Conservation (phyloP, 2,797 vertebrate species). For the Sciurus vulgaris region DNA sequence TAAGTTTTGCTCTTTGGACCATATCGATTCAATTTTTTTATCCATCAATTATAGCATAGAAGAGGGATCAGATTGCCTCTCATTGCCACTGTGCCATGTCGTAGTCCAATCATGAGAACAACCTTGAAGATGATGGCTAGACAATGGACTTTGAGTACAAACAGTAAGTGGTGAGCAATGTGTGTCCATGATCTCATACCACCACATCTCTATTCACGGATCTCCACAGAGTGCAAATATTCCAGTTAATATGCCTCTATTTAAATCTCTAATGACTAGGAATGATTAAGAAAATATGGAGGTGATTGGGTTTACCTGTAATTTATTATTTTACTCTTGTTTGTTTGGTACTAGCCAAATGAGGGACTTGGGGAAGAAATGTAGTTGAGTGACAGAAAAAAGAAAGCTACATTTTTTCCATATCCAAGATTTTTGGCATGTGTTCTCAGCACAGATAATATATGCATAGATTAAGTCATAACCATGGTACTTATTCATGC, state of each 20-base stretch:
- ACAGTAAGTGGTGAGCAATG: neutral
- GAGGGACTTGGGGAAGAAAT: neutral
- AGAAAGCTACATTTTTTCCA: neutral
- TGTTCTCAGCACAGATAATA: neutral
- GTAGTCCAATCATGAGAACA: neutral
- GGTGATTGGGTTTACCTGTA: neutral
- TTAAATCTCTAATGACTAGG: neutral
- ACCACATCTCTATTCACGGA: neutral
- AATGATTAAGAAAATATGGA: conserved; percentile 12
- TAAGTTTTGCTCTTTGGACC: neutral
- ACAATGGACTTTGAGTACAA: neutral
- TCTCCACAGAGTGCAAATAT: neutral
- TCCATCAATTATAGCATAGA: neutral
- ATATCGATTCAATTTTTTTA: neutral
- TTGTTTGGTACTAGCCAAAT: neutral
- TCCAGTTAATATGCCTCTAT: neutral
- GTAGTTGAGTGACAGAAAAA: neutral
- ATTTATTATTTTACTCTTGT: neutral
- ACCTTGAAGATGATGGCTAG: neutral
- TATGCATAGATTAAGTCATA: neutral
- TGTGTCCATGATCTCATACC: neutral
- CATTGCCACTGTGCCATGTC: neutral
- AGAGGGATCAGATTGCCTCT: neutral
- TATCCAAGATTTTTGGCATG: neutral
- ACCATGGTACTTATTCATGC: neutral